Conservation (phyloP, 2,888 invertebrate species). For the Belgica antarctica region DNA sequence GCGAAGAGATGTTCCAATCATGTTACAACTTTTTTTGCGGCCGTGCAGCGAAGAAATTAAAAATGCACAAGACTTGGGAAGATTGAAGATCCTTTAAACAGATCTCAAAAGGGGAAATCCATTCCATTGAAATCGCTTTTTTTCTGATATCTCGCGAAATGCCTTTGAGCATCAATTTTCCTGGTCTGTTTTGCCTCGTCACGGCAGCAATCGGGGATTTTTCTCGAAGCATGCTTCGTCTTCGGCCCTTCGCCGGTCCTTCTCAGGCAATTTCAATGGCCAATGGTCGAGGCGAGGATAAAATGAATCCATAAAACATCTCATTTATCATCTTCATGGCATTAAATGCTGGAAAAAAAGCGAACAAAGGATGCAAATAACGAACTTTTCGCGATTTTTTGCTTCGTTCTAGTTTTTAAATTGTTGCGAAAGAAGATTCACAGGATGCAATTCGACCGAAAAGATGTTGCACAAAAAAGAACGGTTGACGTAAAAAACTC, state of each 20-base stretch:
- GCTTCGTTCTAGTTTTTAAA: constrained; percentile 8
- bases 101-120: constrained; percentile 6
- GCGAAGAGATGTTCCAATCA: constrained; percentile 1
- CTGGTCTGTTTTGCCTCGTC: not conserved
- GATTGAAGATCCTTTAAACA: constrained; percentile 15
- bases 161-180: constrained; percentile 6
- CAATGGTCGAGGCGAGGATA: not conserved
- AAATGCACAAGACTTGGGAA: constrained; percentile 24
- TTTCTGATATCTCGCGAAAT: constrained; percentile 20
- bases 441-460: constrained; percentile 36
- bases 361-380: constrained; percentile 38
- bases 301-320: constrained; percentile 37
- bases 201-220: not conserved
- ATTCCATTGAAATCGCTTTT: not conserved
- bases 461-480: not conserved
- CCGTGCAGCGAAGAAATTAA: constrained; percentile 3
- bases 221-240: constrained; percentile 1
- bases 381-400: constrained; percentile 32
- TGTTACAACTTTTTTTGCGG: constrained; percentile 21
- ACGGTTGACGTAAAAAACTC: not conserved
- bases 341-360: constrained; percentile 18
- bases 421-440: constrained; percentile 25
- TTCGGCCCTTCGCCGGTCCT: constrained; percentile 1
- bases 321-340: constrained; percentile 43
- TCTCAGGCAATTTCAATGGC: not conserved